Evolutionary conservation across 2,888 invertebrate species (phyloP).

Genomic region (Monoplex corrugatus): DNA sequence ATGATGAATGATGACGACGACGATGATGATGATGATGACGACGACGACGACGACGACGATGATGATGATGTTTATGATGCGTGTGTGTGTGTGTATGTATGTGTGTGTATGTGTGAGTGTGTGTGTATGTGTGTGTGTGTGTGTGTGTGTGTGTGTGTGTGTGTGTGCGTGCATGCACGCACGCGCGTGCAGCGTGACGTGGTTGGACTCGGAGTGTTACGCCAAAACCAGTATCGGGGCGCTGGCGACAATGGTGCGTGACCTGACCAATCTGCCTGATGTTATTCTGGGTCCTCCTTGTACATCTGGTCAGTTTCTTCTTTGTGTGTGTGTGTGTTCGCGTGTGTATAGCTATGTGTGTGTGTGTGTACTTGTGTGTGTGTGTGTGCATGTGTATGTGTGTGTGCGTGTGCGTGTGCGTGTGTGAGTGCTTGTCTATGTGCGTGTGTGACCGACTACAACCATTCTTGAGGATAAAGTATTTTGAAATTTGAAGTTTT

Average conservation of each 20-base stretch:
- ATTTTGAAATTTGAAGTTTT: no score
- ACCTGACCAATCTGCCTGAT: conserved; percentile 63
- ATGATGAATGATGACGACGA: no score
- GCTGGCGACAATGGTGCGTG: conserved; percentile 59
- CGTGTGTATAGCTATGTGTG: not conserved
- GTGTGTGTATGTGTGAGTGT: not conserved
- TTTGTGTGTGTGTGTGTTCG: no score
- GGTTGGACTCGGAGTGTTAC: conserved; percentile 68
- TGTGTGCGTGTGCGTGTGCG: no score
- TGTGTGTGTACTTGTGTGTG: not conserved
- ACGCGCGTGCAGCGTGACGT: conserved; percentile 63
- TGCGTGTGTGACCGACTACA: no score
- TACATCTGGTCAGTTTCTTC: conserved; percentile 62
- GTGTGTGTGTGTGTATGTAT: not conserved
- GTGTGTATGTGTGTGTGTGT: not conserved
- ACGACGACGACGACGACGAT: no score
- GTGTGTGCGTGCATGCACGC: not conserved
- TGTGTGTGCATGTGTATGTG: not conserved
- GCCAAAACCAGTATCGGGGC: conserved; percentile 69
- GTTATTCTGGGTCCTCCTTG: conserved; percentile 74
- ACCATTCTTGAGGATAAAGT: no score
- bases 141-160: not conserved
- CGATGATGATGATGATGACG: no score
- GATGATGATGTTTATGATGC: no score
- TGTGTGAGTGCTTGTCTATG: no score